Conservation (phyloP, 2,113 vertebrate genomes). For the Ariopsis seemanni region DNA sequence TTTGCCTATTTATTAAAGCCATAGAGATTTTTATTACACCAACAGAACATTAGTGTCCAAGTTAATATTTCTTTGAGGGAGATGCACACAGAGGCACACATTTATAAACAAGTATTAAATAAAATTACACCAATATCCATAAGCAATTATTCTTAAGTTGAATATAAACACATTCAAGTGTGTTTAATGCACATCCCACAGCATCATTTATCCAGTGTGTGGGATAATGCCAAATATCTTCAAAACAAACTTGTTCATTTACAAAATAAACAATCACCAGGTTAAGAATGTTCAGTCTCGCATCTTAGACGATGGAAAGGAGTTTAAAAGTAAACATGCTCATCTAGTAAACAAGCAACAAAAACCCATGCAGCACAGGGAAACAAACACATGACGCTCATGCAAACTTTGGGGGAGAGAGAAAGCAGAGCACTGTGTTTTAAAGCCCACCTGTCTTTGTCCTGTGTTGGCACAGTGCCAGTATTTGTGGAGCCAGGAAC, state of each 20-base stretch:
- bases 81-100: background rate
- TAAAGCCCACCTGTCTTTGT: slow-evolving; percentile 85
- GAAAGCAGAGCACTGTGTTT: too few species aligned
- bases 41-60: background rate
- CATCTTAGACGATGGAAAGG: background rate
- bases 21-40: background rate
- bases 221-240: background rate
- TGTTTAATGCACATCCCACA: background rate
- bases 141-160: background rate
- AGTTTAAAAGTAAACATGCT: background rate
- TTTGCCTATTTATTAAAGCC: background rate
- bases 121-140: too few species aligned
- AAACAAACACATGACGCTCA: background rate
- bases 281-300: background rate
- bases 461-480: slow-evolving; percentile 84
- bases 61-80: background rate
- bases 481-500: slow-evolving; percentile 97
- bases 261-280: background rate
- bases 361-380: background rate
- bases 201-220: too few species aligned
- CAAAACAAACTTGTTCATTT: background rate
- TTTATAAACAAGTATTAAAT: background rate
- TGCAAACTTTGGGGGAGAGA: too few species aligned
- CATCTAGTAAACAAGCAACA: background rate
- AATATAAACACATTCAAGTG: background rate